Conservation (phyloP, 1,140 invertebrate genomes). For the Chlorops oryzae region DNA sequence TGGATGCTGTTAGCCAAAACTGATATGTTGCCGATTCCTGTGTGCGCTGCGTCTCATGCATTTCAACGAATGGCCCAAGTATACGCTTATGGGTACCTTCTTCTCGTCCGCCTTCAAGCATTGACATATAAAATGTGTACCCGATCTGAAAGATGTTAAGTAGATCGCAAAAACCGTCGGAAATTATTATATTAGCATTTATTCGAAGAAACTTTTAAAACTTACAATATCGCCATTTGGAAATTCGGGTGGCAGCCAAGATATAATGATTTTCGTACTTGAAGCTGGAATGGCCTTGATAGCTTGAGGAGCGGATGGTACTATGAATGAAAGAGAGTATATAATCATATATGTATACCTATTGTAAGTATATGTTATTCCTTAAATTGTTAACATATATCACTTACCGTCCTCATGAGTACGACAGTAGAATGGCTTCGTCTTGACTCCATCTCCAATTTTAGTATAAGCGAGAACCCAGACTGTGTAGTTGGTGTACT, state of each 20-base stretch:
- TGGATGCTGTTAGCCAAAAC: slow-evolving; percentile 76
- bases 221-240: slow-evolving; percentile 68
- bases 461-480: slow-evolving; percentile 80
- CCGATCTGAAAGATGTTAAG: slow-evolving; percentile 47
- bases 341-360: slow-evolving; percentile 6
- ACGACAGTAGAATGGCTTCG: slow-evolving; percentile 75
- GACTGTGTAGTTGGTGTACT: slow-evolving; percentile 92
- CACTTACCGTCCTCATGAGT: slow-evolving; percentile 83
- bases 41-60: slow-evolving; percentile 66
- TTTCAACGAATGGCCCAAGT: slow-evolving; percentile 57
- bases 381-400: background rate
- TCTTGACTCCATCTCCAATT: slow-evolving; percentile 80
- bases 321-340: slow-evolving; percentile 43
- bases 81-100: slow-evolving; percentile 66
- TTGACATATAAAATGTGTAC: slow-evolving; percentile 76
- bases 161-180: slow-evolving; percentile 3
- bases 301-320: slow-evolving; percentile 77
- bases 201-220: slow-evolving; percentile 4
- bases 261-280: slow-evolving; percentile 75
- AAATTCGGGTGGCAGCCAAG: slow-evolving; percentile 73
- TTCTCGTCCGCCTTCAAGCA: slow-evolving; percentile 66
- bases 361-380: background rate
- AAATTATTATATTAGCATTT: slow-evolving; percentile 4
- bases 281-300: slow-evolving; percentile 84
- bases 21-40: slow-evolving; percentile 67